Base-by-base conservation (phyloP, 2,797 vertebrate species). In the Ispidina lecontei region DNA sequence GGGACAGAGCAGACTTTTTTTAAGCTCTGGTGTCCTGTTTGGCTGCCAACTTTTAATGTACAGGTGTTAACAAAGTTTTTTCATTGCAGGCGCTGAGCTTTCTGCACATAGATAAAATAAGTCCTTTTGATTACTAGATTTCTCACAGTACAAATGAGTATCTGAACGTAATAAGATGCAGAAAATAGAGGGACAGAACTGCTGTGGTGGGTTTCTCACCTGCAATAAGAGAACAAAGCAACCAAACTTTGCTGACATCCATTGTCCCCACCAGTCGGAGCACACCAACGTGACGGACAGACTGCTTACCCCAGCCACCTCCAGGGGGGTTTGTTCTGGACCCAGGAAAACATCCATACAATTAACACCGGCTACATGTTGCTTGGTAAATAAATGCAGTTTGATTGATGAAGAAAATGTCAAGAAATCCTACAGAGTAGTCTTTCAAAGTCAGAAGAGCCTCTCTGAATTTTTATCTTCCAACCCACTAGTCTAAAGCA, bases 401-500 rank as follows among this genome's bases (percentile, higher is more conserved):
- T 97, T 98, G 98, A 98, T 98, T 98, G 98, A 98, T 98, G 98
- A 98, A 98, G 98, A 98, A 98, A 98, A 98, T 96, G 96, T 39
- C 97, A 97, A 96, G 97, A 97, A 97, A 97, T 97, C 97, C 35
- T 76, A 52, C 35, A 10, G 87, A 94, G 74, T 26, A 73, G 25
- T 81, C 64, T 91, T 84, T 91, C 67, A 76, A 93, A 94, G 76
- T 91, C 69, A 84, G 69, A 88, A 86, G 60, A 74, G 21, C 29
- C 56, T 60, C 29, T 87, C 67, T 89, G 70, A 18, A 17, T 75
- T 87, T 73, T 89, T 22, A 75, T 6, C 63, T 88, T 91, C 65
- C 67, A 72, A 37, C n/a, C 21, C 39, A 56, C 78, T 72, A 83
- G 90, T 54, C 81, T 94, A 96, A 81, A 78, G 56, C 47, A 89